These are phyloP conservation scores for Caenorhabditis uteleia DNA, from an alignment of 2,888 invertebrate genomes.

Conservation along the genomic window DNA sequence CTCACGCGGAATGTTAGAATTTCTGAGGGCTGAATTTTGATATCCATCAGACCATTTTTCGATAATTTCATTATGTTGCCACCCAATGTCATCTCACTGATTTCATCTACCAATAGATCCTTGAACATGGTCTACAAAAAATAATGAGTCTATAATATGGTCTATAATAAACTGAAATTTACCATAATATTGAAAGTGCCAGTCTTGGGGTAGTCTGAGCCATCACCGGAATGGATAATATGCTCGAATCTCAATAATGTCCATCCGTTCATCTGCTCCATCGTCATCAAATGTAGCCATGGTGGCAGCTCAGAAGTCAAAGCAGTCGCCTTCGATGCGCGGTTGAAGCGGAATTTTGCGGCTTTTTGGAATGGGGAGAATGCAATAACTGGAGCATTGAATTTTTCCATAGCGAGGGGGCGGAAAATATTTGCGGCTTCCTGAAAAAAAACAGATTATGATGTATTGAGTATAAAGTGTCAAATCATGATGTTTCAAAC, in stretches of 20 bases:
- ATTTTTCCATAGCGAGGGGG: conserved; percentile 52
- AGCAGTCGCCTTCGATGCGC: conserved; percentile 45
- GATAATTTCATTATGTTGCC: too few species aligned
- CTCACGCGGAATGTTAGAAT: too few species aligned
- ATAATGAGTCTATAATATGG: too few species aligned
- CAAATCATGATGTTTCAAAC: neutral
- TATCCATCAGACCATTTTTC: too few species aligned
- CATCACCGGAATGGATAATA: conserved; percentile 69
- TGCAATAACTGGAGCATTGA: conserved; percentile 58
- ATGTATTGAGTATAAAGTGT: too few species aligned
- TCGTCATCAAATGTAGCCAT: conserved; percentile 70
- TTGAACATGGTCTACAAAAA: too few species aligned
- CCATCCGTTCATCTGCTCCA: conserved; percentile 69
- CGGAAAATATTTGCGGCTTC: conserved; percentile 42
- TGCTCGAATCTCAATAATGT: conserved; percentile 71
- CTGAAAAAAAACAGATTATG: conserved; percentile 10
- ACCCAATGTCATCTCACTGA: neutral
- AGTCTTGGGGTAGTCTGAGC: too few species aligned
- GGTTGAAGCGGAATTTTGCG: conserved; percentile 20
- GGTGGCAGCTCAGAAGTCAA: conserved; percentile 49
- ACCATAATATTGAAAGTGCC: too few species aligned
- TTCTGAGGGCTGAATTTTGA: too few species aligned
- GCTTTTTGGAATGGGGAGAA: conserved; percentile 39
- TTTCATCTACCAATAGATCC: conserved; percentile 9
- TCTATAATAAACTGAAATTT: too few species aligned